Evolutionary conservation across 2,888 invertebrate genomes (phyloP), one percentile per base, ranked within the genome.

Genomic region (Pyrrhosoma nymphula): DNA sequence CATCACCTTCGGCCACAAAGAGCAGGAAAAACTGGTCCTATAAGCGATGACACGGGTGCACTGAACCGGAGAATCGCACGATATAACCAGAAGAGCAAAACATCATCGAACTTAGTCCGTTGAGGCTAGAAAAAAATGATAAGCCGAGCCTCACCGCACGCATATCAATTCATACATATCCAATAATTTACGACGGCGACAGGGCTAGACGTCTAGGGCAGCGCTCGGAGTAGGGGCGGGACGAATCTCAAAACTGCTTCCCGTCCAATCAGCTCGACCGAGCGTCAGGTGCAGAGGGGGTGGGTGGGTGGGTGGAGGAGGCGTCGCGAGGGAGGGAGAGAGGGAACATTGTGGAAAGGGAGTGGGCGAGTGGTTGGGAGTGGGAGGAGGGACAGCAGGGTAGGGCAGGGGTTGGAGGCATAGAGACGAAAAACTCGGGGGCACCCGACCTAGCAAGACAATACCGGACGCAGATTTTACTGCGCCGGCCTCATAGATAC

Each of bases 111-210:
- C 18, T n/a, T n/a, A 69, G 82, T 82, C 30, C n/a, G 35, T 35
- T n/a, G 69, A 23, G 82, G 26, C 82, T 10, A 82, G 26, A 35
- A 18, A 3, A n/a, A 69, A 69, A 69, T 8, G 18, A 69, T n/a
- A 82, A 1, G 8, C 35, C 35, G 16, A 35, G 82, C 26, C 18
- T 4, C 47, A 93, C 69, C n/a, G 55, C 89, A 89, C 89, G 89
- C 89, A 89, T 56, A 89, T 89, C 60, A 63, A 75, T 93, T 93
- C 93, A 93, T 93, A 69, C 69, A 93, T 69, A n/a, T 55, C 93
- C 26, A 93, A 82, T 93, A 69, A 63, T 93, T 93, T 93, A 93
- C 69, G 93, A 60, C 47, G 39, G 47, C 47, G n/a, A 47, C 69
- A 26, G 93, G 47, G n/a, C 69, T 93, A 93, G 69, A 93, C 56